These are phyloP conservation scores for Dryas iulia DNA, from an alignment of 1,140 invertebrate genomes.

Conservation along the genomic window DNA sequence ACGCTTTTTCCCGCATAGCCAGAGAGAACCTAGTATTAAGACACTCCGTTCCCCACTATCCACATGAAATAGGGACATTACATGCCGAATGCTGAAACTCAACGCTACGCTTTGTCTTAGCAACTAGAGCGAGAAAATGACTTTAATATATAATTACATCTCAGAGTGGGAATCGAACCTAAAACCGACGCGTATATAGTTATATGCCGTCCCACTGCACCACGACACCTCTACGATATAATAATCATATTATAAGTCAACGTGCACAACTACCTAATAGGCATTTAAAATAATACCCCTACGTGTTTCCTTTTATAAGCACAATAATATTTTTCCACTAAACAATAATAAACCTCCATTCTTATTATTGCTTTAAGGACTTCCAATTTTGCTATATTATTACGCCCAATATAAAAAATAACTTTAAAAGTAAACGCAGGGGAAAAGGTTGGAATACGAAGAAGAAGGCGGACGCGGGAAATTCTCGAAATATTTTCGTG, in stretches of 20 bases:
- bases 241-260: not conserved
- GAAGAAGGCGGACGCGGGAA: constrained; percentile 47
- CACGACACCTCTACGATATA: no score
- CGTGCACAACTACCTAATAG: not conserved
- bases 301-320: not conserved
- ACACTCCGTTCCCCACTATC: no score
- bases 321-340: not conserved
- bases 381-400: constrained; percentile 54
- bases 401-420: constrained; percentile 55
- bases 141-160: no score
- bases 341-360: constrained; percentile 22
- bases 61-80: no score
- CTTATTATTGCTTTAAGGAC: constrained; percentile 42
- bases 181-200: no score
- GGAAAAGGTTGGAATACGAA: constrained; percentile 43
- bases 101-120: no score
- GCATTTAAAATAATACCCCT: not conserved
- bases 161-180: no score
- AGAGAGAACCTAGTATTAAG: no score
- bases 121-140: no score
- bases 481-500: constrained; percentile 66
- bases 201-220: no score
- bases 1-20: no score
- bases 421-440: constrained; percentile 49
- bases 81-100: no score